Conservation (phyloP, 2,797 vertebrate species). For the Chiropotes sagulatus region DNA sequence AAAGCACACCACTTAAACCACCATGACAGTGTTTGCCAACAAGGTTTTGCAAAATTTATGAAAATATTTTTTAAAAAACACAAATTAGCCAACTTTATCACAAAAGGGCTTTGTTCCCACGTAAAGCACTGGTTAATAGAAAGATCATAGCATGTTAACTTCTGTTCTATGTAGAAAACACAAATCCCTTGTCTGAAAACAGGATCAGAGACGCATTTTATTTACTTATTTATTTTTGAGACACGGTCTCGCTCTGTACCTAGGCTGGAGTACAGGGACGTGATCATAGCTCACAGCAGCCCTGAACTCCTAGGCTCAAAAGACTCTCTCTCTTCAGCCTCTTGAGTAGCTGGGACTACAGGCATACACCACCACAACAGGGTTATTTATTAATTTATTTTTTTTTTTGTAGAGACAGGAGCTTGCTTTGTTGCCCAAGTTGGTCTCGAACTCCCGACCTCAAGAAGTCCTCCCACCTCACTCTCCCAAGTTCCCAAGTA, state of each 20-base stretch:
- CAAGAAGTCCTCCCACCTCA: neutral
- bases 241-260: neutral
- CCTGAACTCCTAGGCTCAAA: neutral
- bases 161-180: neutral
- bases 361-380: neutral
- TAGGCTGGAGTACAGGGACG: neutral
- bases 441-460: neutral
- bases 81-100: neutral
- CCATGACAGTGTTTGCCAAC: neutral
- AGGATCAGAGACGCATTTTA: neutral
- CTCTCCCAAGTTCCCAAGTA: neutral
- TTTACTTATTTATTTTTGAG: neutral
- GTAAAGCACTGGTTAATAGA: neutral
- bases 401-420: neutral
- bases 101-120: neutral
- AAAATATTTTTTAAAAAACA: neutral
- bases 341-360: neutral
- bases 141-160: fast-evolving
- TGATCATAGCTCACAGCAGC: neutral
- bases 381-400: too few species aligned
- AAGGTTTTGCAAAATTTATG: neutral
- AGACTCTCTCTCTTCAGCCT: neutral
- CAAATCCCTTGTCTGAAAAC: neutral
- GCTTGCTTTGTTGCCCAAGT: neutral
- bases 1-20: fast-evolving